These are phyloP conservation scores for Hyphantria cunea DNA, from an alignment of 1,140 invertebrate species.

Conservation along the genomic window DNA sequence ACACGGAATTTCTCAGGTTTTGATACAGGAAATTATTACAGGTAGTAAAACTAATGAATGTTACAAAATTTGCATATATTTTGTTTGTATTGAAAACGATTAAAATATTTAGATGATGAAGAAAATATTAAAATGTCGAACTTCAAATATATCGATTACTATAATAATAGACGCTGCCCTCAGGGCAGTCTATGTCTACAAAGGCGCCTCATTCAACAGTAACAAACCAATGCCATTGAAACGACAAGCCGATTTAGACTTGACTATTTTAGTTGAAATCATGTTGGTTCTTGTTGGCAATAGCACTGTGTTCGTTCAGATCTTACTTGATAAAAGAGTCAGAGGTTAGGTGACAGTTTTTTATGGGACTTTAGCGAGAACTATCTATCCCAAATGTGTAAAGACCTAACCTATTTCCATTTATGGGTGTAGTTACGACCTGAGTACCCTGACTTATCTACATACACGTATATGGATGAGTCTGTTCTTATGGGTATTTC, in stretches of 20 bases:
- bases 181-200: slow-evolving; percentile 14
- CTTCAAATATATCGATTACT: slow-evolving; percentile 3
- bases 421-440: background rate
- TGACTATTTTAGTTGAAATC: slow-evolving; percentile 25
- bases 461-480: too few species aligned
- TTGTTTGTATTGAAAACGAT: too few species aligned
- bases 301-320: slow-evolving; percentile 6
- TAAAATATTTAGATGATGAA: too few species aligned
- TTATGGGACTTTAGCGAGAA: background rate
- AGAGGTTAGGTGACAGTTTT: background rate
- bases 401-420: background rate
- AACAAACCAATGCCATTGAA: slow-evolving; percentile 42
- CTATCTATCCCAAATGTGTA: background rate
- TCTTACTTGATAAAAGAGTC: background rate
- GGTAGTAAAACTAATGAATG: too few species aligned
- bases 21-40: too few species aligned
- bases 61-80: too few species aligned
- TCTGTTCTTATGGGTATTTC: too few species aligned
- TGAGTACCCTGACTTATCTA: background rate
- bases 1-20: too few species aligned
- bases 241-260: slow-evolving; percentile 40
- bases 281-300: slow-evolving; percentile 10
- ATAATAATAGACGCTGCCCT: slow-evolving; percentile 12
- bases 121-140: too few species aligned
- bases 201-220: slow-evolving; percentile 27